Evolutionary conservation across 2,888 invertebrate species (phyloP), one percentile per base, ranked within the genome.

Genomic region (Catonia carolina): DNA sequence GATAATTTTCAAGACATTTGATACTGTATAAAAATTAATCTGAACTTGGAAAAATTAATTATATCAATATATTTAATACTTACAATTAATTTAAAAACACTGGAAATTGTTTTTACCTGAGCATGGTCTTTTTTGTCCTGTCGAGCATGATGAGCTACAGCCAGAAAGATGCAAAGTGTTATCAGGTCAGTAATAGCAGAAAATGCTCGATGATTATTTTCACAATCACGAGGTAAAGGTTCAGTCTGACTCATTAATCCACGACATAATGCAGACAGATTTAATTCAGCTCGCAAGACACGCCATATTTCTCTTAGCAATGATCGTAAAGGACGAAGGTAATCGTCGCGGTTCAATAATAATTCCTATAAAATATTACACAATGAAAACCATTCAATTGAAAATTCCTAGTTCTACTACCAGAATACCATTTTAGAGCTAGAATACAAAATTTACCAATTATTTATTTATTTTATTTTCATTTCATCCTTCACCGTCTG

Each of bases 221-320:
- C 84, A 45, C 80, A 81, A 53, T 77, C 79, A 54, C 79, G 71
- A 23, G 86, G 77, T 65, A 81, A 77, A 15, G 76, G 75, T 0
- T 80, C 75, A 12, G 84, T 77, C 42, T 85, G 85, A 22, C 58
- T 60, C 62, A 67, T 65, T 12, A 67, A 59, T 1, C 65, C 85
- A 53, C 86, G 82, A 55, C 89, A 89, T 60, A 97, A 85, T 53
- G 83, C 83, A 17, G 84, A 74, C 57, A 95, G 78, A 69, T 87
- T 88, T 49, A 91, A 82, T 68, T 88, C 94, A 72, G 87, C 80
- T 59, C 91, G 74, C 1, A 94, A 77, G 50, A 88, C 86, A 14
- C 95, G 82, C 50, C 92, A 88, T 61, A 93, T 86, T 76, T 97
- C 97, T 54, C 96, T 81, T 0, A 95, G 76, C 60, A 97, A 77